Evolutionary conservation across 1,140 invertebrate genomes (phyloP).

Genomic region (Anagrus nilaparvatae): DNA sequence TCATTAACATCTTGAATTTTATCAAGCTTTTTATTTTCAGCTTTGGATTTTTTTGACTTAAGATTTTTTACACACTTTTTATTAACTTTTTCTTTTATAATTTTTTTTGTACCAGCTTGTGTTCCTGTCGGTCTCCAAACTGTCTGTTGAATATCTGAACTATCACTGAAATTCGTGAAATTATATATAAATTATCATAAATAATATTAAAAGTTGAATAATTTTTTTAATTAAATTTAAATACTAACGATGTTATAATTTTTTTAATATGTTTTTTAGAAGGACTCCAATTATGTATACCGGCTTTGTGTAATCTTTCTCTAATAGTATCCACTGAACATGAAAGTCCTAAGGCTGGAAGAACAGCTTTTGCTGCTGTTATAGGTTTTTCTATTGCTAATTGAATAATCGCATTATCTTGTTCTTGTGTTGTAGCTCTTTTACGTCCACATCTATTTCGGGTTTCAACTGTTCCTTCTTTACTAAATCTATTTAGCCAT

Average conservation of each 20-base stretch:
- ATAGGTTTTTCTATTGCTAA: constrained; percentile 37
- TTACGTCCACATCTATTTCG: constrained; percentile 38
- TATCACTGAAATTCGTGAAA: constrained; percentile 25
- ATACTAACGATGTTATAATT: constrained; percentile 33
- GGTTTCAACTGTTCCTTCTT: constrained; percentile 39
- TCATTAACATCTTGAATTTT: constrained; percentile 14
- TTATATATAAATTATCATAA: constrained; percentile 10
- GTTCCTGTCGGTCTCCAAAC: constrained; percentile 41
- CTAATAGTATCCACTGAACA: constrained; percentile 40
- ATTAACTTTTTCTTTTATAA: constrained; percentile 19
- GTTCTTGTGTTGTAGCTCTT: constrained; percentile 37
- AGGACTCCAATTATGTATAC: constrained; percentile 42
- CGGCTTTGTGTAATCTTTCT: constrained; percentile 39
- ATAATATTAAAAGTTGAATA: background rate
- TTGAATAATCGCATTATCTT: constrained; percentile 37
- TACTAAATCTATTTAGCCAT: constrained; percentile 40
- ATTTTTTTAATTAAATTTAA: background rate
- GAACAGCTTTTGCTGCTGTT: constrained; percentile 38
- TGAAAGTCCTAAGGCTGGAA: constrained; percentile 36
- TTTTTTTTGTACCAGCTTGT: constrained; percentile 35
- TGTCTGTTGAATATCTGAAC: constrained; percentile 33
- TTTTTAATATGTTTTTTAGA: constrained; percentile 39
- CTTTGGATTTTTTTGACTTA: constrained; percentile 17
- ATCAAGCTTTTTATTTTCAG: constrained; percentile 21
- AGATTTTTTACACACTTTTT: constrained; percentile 14